Evolutionary conservation across 2,888 invertebrate species (phyloP).

Genomic region (Bibio marci): DNA sequence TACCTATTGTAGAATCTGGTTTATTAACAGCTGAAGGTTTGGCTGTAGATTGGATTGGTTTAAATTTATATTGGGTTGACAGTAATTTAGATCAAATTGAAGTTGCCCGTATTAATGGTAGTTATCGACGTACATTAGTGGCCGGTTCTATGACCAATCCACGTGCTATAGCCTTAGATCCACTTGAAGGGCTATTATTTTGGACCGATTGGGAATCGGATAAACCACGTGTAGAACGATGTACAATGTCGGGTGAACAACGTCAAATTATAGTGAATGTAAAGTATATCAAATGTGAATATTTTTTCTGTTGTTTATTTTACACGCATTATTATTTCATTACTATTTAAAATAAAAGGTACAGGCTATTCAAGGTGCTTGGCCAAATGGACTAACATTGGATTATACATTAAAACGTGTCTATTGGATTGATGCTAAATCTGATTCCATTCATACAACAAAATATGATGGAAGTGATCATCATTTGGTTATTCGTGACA

Average conservation of each 20-base stretch:
- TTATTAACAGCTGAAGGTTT: constrained; percentile 76
- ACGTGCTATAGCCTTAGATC: constrained; percentile 67
- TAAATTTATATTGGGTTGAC: constrained; percentile 79
- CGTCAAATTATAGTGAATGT: constrained; percentile 42
- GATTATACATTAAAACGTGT: constrained; percentile 56
- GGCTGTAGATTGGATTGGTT: constrained; percentile 76
- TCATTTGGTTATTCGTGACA: constrained; percentile 38
- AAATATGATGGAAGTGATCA: constrained; percentile 63
- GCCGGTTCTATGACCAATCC: constrained; percentile 73
- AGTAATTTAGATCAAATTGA: constrained; percentile 70
- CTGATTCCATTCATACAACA: constrained; percentile 73
- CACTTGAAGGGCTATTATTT: constrained; percentile 57
- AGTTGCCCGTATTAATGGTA: constrained; percentile 57
- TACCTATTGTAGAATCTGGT: constrained; percentile 67
- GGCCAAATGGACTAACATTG: constrained; percentile 72
- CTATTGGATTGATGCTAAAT: constrained; percentile 78
- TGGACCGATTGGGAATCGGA: constrained; percentile 79
- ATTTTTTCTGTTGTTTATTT: background rate
- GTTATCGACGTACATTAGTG: constrained; percentile 56
- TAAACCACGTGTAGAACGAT: constrained; percentile 65
- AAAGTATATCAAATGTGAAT: constrained; percentile 23
- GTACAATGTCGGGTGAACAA: constrained; percentile 57
- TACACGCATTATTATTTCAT: background rate
- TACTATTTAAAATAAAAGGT: no score
- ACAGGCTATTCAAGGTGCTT: constrained; percentile 39